phyloP scores from a whole-genome alignment of 2,113 vertebrate species.

The Heterotis niloticus region DNA sequence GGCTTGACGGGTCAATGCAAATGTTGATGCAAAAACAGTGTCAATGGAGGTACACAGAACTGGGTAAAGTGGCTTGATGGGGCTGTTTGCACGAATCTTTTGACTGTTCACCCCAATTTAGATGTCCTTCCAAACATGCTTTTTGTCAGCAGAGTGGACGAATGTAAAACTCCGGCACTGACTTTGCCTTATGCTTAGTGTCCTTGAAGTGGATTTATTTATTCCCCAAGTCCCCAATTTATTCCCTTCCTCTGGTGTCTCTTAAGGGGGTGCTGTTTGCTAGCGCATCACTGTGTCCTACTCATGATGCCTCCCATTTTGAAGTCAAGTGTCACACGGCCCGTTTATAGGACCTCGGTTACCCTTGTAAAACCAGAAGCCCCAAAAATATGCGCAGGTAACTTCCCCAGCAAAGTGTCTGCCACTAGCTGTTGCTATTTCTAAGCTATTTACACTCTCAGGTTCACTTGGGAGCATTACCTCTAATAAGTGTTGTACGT shows the following conservation, averaged over 20 bases:
- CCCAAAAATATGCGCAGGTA: too few species aligned
- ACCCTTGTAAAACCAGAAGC: too few species aligned
- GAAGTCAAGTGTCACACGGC: too few species aligned
- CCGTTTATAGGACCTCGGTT: too few species aligned
- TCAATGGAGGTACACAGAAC: conserved; percentile 29
- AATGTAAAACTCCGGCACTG: background rate
- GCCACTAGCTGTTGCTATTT: too few species aligned
- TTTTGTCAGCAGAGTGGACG: background rate
- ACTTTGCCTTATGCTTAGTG: background rate
- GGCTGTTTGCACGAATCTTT: background rate
- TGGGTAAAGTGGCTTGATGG: conserved; percentile 6
- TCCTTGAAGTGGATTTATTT: conserved; percentile 2
- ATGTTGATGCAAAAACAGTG: conserved; percentile 31
- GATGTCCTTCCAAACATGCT: background rate
- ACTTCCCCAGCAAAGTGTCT: too few species aligned
- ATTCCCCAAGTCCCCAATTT: background rate
- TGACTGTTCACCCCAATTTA: background rate
- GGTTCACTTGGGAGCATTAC: too few species aligned
- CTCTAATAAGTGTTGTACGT: too few species aligned
- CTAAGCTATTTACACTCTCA: too few species aligned
- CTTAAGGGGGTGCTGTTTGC: background rate
- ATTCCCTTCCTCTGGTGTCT: background rate
- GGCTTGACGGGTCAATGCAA: conserved; percentile 22
- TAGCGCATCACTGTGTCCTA: background rate
- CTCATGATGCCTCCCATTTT: background rate